A percentile compares a stretch with the other conserved stretches of the same genome.
These are phyloP conservation scores for Cotesia vestalis DNA, from an alignment of 1,140 invertebrate species.

Conservation along the genomic window DNA sequence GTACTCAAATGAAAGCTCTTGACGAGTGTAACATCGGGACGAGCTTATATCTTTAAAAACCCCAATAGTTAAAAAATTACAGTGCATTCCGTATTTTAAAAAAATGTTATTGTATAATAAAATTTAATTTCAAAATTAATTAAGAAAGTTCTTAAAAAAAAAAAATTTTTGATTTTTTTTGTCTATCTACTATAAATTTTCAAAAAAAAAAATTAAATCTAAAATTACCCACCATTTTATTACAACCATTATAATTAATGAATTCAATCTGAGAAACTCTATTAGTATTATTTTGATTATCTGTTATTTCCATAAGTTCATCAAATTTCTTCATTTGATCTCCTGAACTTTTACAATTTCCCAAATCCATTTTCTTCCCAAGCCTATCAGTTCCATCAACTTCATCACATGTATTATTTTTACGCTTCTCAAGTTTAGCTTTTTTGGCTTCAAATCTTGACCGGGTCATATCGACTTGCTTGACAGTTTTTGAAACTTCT, in stretches of 20 bases:
- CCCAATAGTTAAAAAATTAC: too few relatives aligned
- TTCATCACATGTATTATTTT: neutral
- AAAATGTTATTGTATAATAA: too few relatives aligned
- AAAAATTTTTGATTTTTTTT: too few relatives aligned
- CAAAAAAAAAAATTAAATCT: too few relatives aligned
- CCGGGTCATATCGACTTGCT: conserved; percentile 64
- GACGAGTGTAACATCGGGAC: too few relatives aligned
- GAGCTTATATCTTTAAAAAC: too few relatives aligned
- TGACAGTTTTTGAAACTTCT: conserved; percentile 47
- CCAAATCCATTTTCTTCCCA: neutral
- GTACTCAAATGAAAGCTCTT: too few relatives aligned
- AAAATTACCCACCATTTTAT: neutral
- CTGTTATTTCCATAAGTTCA: conserved; percentile 26
- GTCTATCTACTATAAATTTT: too few relatives aligned
- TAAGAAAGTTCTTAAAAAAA: too few relatives aligned
- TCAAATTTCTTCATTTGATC: conserved; percentile 7
- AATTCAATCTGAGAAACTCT: conserved; percentile 21
- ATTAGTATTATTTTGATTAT: conserved; percentile 2
- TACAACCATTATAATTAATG: conserved; percentile 5
- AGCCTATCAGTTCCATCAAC: too few relatives aligned
- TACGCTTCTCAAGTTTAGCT: conserved; percentile 37
- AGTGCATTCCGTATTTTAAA: too few relatives aligned
- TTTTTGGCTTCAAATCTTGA: conserved; percentile 57
- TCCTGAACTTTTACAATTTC: neutral
- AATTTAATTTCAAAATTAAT: too few relatives aligned